A percentile compares a stretch with the other conserved stretches of the same genome.
Evolutionary conservation across 2,797 vertebrate species (phyloP).

Genomic region (Falco biarmicus): DNA sequence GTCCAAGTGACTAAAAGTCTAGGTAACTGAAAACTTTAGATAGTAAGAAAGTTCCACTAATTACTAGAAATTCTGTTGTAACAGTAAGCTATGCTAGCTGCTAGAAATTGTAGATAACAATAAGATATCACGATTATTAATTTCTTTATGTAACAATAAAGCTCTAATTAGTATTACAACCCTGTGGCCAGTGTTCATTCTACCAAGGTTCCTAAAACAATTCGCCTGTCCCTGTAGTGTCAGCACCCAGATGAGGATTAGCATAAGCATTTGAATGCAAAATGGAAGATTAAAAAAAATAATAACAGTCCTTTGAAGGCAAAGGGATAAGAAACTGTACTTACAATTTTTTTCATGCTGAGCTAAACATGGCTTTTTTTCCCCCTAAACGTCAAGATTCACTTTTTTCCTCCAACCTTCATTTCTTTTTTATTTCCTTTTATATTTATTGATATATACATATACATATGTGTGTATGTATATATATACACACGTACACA

Average conservation of each 20-base stretch:
- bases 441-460: not conserved
- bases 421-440: not conserved
- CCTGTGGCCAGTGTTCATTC: not conserved
- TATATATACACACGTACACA: accelerated
- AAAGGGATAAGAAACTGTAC: not conserved
- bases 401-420: not conserved
- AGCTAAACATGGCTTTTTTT: not conserved
- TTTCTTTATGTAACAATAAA: not conserved
- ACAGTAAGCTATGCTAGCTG: not conserved
- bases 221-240: not conserved
- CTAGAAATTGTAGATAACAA: not conserved
- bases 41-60: not conserved
- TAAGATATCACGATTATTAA: not conserved
- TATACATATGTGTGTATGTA: too few relatives aligned
- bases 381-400: not conserved
- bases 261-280: not conserved
- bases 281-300: not conserved
- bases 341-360: not conserved
- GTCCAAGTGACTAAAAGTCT: not conserved
- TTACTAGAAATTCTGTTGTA: not conserved
- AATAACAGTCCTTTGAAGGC: not conserved
- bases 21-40: not conserved
- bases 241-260: not conserved
- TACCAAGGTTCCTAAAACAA: not conserved
- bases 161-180: not conserved